A percentile compares a stretch with the other conserved stretches of the same genome.
These are phyloP conservation scores for Drosophila imparisetae DNA, from an alignment of 2,888 invertebrate species.

Conservation along the genomic window DNA sequence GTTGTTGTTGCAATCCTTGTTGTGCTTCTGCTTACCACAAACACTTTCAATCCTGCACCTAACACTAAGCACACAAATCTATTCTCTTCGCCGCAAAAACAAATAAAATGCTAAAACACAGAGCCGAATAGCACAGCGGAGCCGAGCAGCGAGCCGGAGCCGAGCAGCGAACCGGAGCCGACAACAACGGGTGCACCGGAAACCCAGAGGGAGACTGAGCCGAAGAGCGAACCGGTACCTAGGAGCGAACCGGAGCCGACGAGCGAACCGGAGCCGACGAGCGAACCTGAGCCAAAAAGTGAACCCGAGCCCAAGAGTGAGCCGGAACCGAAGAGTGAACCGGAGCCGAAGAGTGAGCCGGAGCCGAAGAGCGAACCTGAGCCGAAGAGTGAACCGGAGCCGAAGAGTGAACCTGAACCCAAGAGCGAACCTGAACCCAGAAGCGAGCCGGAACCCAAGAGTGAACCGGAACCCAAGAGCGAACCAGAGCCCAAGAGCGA, in stretches of 20 bases:
- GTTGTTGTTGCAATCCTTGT: slow-evolving; percentile 47
- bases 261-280: slow-evolving; percentile 13
- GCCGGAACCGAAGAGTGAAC: slow-evolving; percentile 67
- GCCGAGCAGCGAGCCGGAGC: slow-evolving; percentile 45
- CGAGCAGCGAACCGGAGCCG: slow-evolving; percentile 43
- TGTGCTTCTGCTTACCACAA: slow-evolving; percentile 52
- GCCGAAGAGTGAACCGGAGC: slow-evolving; percentile 78
- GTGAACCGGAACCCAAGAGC: slow-evolving; percentile 53
- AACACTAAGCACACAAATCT: slow-evolving; percentile 74
- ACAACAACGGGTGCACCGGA: slow-evolving; percentile 80
- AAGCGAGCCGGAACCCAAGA: slow-evolving; percentile 19
- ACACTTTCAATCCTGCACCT: slow-evolving; percentile 78
- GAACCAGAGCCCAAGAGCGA: slow-evolving; percentile 47
- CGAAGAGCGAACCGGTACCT: slow-evolving; percentile 34
- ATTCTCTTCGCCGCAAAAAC: slow-evolving; percentile 24
- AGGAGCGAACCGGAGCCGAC: slow-evolving; percentile 75
- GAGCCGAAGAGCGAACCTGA: slow-evolving; percentile 84
- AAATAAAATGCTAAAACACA: slow-evolving; percentile 37
- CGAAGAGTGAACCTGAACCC: slow-evolving; percentile 82
- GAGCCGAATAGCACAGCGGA: slow-evolving; percentile 59
- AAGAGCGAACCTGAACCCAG: slow-evolving; percentile 80
- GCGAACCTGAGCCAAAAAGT: slow-evolving; percentile 38
- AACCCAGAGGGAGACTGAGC: slow-evolving; percentile 11
- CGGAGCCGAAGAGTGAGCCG: slow-evolving; percentile 39
- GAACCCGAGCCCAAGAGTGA: slow-evolving; percentile 43